Evolutionary conservation across 1,140 invertebrate species (phyloP), one percentile per base, ranked within the genome.

Genomic region (Elymnias hypermnestra): DNA sequence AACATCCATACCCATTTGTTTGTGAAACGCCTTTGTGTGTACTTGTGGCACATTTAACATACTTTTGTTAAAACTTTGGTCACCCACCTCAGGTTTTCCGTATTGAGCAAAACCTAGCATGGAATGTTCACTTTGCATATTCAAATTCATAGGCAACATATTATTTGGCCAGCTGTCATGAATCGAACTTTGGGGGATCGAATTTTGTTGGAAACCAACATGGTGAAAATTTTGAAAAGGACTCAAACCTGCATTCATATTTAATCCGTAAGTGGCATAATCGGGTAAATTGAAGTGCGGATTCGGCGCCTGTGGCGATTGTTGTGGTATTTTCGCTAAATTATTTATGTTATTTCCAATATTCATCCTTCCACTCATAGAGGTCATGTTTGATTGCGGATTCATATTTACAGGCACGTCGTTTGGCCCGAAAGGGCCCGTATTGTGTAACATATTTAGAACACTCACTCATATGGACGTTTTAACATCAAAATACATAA

Each of bases 381-480:
- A 60, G 9, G 63, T 58, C 62, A 76, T 68, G 40, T 72, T 79
- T 39, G 76, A 35, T 39, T 73, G 61, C 12, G 58, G 54, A 36
- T 62, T 63, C 48, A 68, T 57, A 40, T 76, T 82, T 26, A 72
- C 39, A 12, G 74, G 66, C n/a, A 62, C 46, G 13, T 82, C 79
- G 26, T 65, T 76, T 12, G 66, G 56, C 40, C 72, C 77, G 52
- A 68, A 83, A 37, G 63, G 63, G 39, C 75, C 74, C 22, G 58
- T 81, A 39, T 83, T 83, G 54, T 83, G 75, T 62, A 83, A 74
- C 79, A 83, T 83, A 41, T 76, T 46, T 42, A 51, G 47, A 42
- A 35, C 43, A 68, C 55, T 48, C 43, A 57, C 44, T 39, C 50
- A 52, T 39, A 13, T 28, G 15, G 42, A 43, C 53, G 53, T 53